These are phyloP conservation scores for Fulica atra DNA, from an alignment of 2,113 vertebrate species.

Conservation along the genomic window DNA sequence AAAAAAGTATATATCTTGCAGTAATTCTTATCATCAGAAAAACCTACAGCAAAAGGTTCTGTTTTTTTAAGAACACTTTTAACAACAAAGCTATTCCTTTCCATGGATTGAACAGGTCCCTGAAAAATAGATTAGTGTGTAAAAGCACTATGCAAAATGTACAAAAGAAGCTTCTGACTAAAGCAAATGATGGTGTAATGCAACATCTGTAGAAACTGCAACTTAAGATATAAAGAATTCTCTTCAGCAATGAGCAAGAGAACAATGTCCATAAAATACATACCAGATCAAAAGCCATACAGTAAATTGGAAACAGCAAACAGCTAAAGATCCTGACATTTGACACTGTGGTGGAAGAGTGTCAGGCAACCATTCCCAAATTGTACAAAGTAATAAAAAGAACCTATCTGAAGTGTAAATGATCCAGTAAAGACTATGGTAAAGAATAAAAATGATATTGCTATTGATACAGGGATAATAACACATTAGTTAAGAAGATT, in stretches of 20 bases:
- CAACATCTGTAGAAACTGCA: not conserved
- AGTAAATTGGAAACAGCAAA: slow-evolving; percentile 10
- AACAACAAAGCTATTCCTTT: not conserved
- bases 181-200: not conserved
- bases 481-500: not conserved
- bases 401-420: not conserved
- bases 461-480: not conserved
- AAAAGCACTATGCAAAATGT: not conserved
- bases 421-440: not conserved
- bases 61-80: not conserved
- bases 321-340: not conserved
- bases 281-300: not conserved
- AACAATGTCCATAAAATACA: not conserved
- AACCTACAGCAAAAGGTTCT: not conserved
- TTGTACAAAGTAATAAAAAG: not conserved
- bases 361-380: not conserved
- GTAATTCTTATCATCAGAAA: not conserved
- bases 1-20: not conserved
- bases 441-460: not conserved
- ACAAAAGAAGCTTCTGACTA: not conserved
- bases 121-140: not conserved
- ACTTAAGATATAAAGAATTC: not conserved
- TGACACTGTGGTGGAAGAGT: not conserved
- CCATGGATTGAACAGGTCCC: not conserved
- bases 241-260: not conserved